phyloP scores from a whole-genome alignment of 1,140 invertebrate species.

The Ips typographus region DNA sequence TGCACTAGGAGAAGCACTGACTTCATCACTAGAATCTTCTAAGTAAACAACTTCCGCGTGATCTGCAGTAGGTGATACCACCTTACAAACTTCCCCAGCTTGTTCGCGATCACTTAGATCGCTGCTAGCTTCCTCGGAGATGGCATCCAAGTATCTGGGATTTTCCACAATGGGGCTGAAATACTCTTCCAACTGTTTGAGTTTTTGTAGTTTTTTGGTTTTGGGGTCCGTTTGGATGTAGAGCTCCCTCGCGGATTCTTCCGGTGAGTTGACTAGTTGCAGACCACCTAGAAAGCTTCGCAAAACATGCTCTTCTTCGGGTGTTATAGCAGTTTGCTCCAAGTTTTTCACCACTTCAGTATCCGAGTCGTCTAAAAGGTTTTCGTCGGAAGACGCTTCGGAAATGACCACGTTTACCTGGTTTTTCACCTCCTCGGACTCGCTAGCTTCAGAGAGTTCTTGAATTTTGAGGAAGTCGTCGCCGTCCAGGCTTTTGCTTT shows the following conservation, averaged over 20 bases:
- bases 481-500: slow-evolving; percentile 61
- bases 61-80: slow-evolving; percentile 2
- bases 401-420: slow-evolving; percentile 55
- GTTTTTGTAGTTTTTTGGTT: slow-evolving; percentile 56
- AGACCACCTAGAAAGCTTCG: slow-evolving; percentile 61
- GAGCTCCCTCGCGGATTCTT: slow-evolving; percentile 40
- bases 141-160: slow-evolving; percentile 65
- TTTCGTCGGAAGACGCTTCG: slow-evolving; percentile 57
- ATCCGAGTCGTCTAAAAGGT: slow-evolving; percentile 54
- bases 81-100: slow-evolving; percentile 4
- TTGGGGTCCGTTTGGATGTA: slow-evolving; percentile 43
- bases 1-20: slow-evolving; percentile 3
- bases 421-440: slow-evolving; percentile 42
- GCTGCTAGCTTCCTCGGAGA: slow-evolving; percentile 68
- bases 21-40: slow-evolving; percentile 29
- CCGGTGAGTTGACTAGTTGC: slow-evolving; percentile 55
- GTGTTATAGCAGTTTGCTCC: slow-evolving; percentile 47
- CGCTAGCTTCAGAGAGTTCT: slow-evolving; percentile 54
- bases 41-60: slow-evolving; percentile 32
- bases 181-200: slow-evolving; percentile 58
- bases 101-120: slow-evolving; percentile 56
- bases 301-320: slow-evolving; percentile 55
- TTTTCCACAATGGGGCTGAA: slow-evolving; percentile 56
- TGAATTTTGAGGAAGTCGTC: slow-evolving; percentile 56
- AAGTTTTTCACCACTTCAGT: slow-evolving; percentile 28